Conservation (phyloP, 2,113 vertebrate species). For the Lethenteron camtschaticum region DNA sequence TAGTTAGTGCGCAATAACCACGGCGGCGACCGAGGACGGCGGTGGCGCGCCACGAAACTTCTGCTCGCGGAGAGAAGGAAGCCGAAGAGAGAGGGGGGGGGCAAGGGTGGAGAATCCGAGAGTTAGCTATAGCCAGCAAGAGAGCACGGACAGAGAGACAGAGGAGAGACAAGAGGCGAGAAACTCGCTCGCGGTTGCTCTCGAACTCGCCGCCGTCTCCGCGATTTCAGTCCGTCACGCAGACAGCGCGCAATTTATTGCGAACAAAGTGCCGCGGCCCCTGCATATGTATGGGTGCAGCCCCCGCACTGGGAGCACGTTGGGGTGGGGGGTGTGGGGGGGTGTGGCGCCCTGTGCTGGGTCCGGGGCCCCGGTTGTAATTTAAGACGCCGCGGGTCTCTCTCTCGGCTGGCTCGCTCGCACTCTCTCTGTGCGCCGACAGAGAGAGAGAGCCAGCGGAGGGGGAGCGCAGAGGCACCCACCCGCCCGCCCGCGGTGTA, state of each 20-base stretch:
- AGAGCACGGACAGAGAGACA: neutral
- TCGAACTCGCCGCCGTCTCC: neutral
- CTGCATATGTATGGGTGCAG: neutral
- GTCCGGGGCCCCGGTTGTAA: constrained; percentile 3
- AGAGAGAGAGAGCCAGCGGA: too few species aligned
- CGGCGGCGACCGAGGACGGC: too few species aligned
- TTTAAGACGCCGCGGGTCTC: constrained; percentile 5
- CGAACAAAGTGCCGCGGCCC: neutral
- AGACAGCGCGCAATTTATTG: constrained; percentile 2
- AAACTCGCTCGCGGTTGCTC: neutral
- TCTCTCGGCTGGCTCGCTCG: too few species aligned
- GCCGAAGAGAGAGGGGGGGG: neutral
- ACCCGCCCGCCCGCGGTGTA: too few species aligned
- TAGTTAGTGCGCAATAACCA: too few species aligned
- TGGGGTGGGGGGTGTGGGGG: neutral
- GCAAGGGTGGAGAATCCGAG: neutral
- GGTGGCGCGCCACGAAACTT: too few species aligned
- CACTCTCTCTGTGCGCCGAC: too few species aligned
- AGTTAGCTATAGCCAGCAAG: neutral
- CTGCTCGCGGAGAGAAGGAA: too few species aligned
- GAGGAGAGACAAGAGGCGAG: neutral
- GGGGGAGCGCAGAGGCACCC: too few species aligned
- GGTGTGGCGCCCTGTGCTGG: neutral
- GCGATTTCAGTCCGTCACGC: neutral
- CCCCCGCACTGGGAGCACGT: neutral